A percentile compares a stretch with the other conserved stretches of the same genome.
Evolutionary conservation across 1,140 invertebrate genomes (phyloP).

Genomic region (Drosophila saltans): DNA sequence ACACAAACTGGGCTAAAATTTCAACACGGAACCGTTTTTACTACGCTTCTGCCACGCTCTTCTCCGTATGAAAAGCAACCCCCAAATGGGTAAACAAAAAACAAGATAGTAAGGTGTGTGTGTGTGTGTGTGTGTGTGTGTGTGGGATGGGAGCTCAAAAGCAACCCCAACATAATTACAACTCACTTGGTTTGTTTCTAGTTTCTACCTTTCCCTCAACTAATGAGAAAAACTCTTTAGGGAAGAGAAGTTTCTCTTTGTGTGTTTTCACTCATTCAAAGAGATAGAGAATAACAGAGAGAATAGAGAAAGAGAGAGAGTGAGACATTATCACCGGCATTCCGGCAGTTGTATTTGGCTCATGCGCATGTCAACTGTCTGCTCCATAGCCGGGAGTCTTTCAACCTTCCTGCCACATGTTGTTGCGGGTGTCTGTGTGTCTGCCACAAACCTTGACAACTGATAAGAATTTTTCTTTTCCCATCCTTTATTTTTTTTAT

Average conservation of each 20-base stretch:
- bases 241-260: slow-evolving; percentile 23
- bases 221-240: slow-evolving; percentile 28
- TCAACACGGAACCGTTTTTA: slow-evolving; percentile 69
- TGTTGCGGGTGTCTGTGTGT: slow-evolving; percentile 56
- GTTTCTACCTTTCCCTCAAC: background rate
- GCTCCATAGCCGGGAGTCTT: slow-evolving; percentile 46
- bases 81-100: slow-evolving; percentile 56
- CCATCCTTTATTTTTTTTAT: background rate
- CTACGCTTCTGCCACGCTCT: slow-evolving; percentile 46
- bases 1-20: slow-evolving; percentile 35
- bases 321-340: slow-evolving; percentile 51
- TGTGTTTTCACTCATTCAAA: slow-evolving; percentile 10
- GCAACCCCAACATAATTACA: slow-evolving; percentile 67
- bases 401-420: slow-evolving; percentile 78
- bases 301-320: background rate
- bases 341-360: slow-evolving; percentile 51
- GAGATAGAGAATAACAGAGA: background rate
- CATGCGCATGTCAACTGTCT: slow-evolving; percentile 35
- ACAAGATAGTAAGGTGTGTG: slow-evolving; percentile 1
- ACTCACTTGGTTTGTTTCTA: background rate
- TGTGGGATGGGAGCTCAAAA: slow-evolving; percentile 29
- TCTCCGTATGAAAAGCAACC: slow-evolving; percentile 50
- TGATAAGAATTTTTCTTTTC: slow-evolving; percentile 68
- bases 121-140: background rate
- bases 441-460: slow-evolving; percentile 72